Base-by-base conservation (phyloP, 2,797 vertebrate species). In the Oreochromis mossambicus region DNA sequence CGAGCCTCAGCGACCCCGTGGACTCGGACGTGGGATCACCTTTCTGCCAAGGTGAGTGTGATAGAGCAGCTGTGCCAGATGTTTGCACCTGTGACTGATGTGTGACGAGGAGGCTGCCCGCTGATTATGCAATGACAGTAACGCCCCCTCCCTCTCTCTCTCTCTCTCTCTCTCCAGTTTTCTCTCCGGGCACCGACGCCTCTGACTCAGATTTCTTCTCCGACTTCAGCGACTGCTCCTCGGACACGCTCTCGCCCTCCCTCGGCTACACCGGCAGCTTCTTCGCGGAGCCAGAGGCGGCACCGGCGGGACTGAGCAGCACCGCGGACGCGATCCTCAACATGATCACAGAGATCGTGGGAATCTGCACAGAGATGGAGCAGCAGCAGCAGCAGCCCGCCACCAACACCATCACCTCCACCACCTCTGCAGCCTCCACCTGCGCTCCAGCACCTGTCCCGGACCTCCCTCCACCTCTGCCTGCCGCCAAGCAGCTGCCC, bases 301-400 rank as follows among this genome's bases (percentile, higher is more conserved):
- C 92, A 0, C 10, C 86, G 24, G 34, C 32, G 0, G 93, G 79
- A 1, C 96, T 97, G 48, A 96, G 97, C 78, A 97, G 97, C 92
- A 97, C 97, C 79, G 97, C 97, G 6, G 98, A 99, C 89, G 96
- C 97, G 3, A 97, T 99, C 89, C 97, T 99, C 93, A 98, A 95
- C 93, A 96, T 99, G 94, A 98, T 99, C 96, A 98, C 98, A 0
- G 98, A 98, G 73, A 99, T 99, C 86, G 96, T 99, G 17, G 98
- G 98, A 17, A 97, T 98, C 88, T 98, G 98, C 50, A 97, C 97
- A 2, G 97, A 97, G 68, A 95, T 95, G 83, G 95, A 94, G 82
- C 92, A 91, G 79, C 86, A 88, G 70, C 54, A 54, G 70, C 68
- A 94, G 24, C 24, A 26, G 80, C 92, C 26, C 94, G 94, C 36